Evolutionary conservation across 2,888 invertebrate species (phyloP).

Genomic region (Netelia fuscicornis): DNA sequence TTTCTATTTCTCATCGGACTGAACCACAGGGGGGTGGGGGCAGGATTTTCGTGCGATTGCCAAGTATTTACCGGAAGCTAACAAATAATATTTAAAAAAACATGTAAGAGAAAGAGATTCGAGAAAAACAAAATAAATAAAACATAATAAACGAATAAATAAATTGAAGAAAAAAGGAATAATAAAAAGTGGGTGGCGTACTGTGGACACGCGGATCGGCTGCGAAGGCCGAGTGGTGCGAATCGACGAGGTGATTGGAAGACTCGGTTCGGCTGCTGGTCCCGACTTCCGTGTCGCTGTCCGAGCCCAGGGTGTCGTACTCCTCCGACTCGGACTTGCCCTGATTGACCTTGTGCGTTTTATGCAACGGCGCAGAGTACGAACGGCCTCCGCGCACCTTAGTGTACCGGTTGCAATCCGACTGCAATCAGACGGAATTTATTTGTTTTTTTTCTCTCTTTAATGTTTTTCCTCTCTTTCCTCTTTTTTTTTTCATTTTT

Average conservation of each 20-base stretch:
- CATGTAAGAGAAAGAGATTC: neutral
- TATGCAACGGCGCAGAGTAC: conserved; percentile 84
- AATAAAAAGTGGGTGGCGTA: conserved; percentile 76
- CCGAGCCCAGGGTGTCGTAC: conserved; percentile 87
- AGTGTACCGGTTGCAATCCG: conserved; percentile 85
- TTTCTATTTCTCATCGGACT: conserved; percentile 37
- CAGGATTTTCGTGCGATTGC: conserved; percentile 31
- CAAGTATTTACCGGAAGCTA: neutral
- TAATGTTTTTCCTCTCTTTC: conserved; percentile 49
- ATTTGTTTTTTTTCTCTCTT: conserved; percentile 62
- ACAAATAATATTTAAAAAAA: conserved; percentile 17
- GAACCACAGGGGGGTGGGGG: neutral
- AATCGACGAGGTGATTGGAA: conserved; percentile 85
- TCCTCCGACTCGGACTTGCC: conserved; percentile 89
- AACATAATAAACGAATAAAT: conserved; percentile 36
- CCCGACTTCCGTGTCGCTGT: conserved; percentile 86
- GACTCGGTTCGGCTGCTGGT: conserved; percentile 86
- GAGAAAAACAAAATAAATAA: conserved; percentile 71
- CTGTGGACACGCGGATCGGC: conserved; percentile 84
- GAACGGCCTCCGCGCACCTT: conserved; percentile 85
- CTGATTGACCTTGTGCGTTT: conserved; percentile 92
- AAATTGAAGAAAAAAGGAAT: conserved; percentile 48
- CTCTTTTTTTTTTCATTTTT: conserved; percentile 28
- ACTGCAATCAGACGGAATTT: conserved; percentile 85
- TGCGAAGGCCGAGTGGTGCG: conserved; percentile 84